Conservation (phyloP, 2,797 vertebrate species). For the Diglossa cyanea region DNA sequence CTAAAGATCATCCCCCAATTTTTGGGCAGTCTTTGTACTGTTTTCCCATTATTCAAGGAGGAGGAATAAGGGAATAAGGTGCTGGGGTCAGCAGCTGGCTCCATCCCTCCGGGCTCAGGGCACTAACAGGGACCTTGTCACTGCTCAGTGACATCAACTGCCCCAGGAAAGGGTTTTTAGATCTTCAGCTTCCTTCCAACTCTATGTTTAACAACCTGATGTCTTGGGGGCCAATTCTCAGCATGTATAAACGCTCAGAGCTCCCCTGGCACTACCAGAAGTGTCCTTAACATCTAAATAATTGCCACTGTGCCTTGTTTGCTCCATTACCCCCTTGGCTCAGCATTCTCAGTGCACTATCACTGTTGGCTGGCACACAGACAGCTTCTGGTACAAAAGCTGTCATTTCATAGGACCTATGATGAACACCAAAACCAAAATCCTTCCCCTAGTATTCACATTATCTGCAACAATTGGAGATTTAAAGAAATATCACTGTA, state of each 20-base stretch:
- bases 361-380: background rate
- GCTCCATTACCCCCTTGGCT: background rate
- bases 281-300: background rate
- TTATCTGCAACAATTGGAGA: background rate
- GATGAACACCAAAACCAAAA: background rate
- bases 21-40: background rate
- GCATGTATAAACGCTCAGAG: background rate
- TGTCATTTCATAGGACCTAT: background rate
- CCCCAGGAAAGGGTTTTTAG: background rate
- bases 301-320: background rate
- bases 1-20: background rate
- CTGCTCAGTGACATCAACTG: background rate
- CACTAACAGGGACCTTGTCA: rapidly evolving
- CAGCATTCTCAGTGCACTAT: background rate
- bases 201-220: rapidly evolving
- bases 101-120: background rate
- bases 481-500: background rate
- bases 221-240: background rate
- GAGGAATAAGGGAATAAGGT: background rate
- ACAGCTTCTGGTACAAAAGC: background rate
- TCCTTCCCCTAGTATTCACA: background rate
- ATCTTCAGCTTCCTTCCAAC: background rate
- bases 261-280: background rate
- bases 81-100: background rate
- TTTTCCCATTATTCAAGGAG: background rate